Percentiles rank a stretch among this genome's conserved stretches.
Conservation (phyloP, 2,113 vertebrate genomes). For the Nerophis lumbriciformis region DNA sequence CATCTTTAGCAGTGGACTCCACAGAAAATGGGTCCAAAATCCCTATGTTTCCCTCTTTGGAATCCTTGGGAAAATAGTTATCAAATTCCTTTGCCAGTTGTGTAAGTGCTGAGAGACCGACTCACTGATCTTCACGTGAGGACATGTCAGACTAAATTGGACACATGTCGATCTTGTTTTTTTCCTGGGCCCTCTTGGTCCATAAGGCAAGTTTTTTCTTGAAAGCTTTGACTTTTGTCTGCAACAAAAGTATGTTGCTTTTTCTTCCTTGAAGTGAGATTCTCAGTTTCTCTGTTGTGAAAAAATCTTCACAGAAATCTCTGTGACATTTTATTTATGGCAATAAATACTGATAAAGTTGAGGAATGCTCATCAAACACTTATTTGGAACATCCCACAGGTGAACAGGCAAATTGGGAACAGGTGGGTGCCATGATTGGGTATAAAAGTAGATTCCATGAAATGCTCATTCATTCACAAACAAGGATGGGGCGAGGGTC, state of each 20-base stretch:
- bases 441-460: too few relatives aligned
- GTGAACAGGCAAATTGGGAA: too few relatives aligned
- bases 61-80: constrained; percentile 17
- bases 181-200: constrained; percentile 1
- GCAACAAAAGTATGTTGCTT: neutral
- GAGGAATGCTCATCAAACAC: too few relatives aligned
- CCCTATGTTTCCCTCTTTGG: constrained; percentile 20
- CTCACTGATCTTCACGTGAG: constrained; percentile 10
- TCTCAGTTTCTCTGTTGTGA: too few relatives aligned
- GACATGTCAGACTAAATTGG: constrained; percentile 13
- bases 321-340: too few relatives aligned
- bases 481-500: too few relatives aligned
- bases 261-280: constrained; percentile 15
- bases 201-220: neutral
- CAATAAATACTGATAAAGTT: too few relatives aligned
- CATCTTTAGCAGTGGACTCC: constrained; percentile 6
- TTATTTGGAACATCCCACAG: too few relatives aligned
- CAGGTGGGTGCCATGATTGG: too few relatives aligned
- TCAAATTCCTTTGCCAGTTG: constrained; percentile 13
- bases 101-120: constrained; percentile 18
- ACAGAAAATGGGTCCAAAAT: constrained; percentile 18
- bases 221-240: constrained; percentile 7
- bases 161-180: constrained; percentile 17
- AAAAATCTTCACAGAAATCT: too few relatives aligned
- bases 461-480: too few relatives aligned